Evolutionary conservation across 2,888 invertebrate species (phyloP).

Genomic region (Drosophila prostipennis): DNA sequence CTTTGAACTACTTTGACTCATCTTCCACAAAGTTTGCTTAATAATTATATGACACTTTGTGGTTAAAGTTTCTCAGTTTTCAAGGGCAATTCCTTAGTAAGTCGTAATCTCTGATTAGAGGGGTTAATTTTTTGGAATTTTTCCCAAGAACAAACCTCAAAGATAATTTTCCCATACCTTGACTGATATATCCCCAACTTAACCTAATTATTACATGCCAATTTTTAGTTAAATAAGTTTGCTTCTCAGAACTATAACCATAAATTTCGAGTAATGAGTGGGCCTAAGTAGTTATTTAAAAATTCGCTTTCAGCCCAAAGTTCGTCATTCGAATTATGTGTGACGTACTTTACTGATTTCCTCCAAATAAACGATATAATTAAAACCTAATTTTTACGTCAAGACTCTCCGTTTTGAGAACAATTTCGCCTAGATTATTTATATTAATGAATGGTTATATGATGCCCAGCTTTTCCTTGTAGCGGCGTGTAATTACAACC

Average conservation of each 20-base stretch:
- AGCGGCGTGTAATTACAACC: slow-evolving; percentile 32
- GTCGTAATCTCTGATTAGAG: neutral
- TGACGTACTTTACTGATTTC: neutral
- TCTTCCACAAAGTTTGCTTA: neutral
- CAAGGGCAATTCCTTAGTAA: neutral
- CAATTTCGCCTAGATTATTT: neutral
- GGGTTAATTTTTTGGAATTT: neutral
- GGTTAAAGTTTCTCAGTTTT: neutral
- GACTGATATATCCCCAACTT: neutral
- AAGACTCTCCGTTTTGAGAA: neutral
- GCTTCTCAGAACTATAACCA: neutral
- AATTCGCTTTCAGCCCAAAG: neutral
- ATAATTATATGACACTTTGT: neutral
- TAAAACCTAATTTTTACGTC: neutral
- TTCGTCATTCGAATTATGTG: neutral
- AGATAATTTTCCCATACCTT: neutral
- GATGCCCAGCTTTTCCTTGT: slow-evolving; percentile 2
- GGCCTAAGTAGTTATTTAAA: neutral
- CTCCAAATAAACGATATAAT: neutral
- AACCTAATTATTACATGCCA: neutral
- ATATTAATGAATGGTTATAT: neutral
- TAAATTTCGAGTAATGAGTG: neutral
- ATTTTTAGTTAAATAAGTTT: neutral
- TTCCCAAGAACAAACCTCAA: neutral
- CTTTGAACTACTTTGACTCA: neutral